Evolutionary conservation across 2,113 vertebrate genomes (phyloP).

Genomic region (Heliornis fulica): DNA sequence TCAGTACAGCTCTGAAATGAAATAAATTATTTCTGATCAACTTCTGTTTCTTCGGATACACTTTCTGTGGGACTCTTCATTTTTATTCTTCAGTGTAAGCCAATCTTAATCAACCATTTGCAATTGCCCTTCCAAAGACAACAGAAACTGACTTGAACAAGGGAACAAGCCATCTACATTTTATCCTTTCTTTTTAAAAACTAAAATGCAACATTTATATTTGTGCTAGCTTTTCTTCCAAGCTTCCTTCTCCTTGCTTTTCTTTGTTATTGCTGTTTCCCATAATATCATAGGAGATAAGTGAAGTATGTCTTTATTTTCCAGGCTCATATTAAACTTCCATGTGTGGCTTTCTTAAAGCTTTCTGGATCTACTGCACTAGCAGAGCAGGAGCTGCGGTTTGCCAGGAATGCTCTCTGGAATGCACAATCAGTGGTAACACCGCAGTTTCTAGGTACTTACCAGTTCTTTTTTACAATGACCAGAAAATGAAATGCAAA

Average conservation of each 20-base stretch:
- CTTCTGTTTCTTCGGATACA: background rate
- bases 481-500: background rate
- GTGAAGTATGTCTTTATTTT: background rate
- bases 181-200: background rate
- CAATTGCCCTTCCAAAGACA: background rate
- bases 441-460: background rate
- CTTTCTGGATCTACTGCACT: background rate
- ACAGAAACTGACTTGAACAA: background rate
- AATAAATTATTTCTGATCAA: background rate
- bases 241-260: background rate
- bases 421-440: background rate
- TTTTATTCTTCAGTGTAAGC: background rate
- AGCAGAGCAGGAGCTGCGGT: background rate
- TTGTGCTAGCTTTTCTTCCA: background rate
- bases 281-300: background rate
- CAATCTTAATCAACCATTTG: background rate
- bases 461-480: background rate
- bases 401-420: background rate
- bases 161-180: accelerated
- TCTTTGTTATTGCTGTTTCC: background rate
- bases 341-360: background rate
- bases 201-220: background rate
- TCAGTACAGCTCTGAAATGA: background rate
- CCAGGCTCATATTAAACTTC: background rate
- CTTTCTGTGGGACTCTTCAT: background rate